These are phyloP conservation scores for Rotaria socialis DNA, from an alignment of 2,888 invertebrate genomes.

Conservation along the genomic window DNA sequence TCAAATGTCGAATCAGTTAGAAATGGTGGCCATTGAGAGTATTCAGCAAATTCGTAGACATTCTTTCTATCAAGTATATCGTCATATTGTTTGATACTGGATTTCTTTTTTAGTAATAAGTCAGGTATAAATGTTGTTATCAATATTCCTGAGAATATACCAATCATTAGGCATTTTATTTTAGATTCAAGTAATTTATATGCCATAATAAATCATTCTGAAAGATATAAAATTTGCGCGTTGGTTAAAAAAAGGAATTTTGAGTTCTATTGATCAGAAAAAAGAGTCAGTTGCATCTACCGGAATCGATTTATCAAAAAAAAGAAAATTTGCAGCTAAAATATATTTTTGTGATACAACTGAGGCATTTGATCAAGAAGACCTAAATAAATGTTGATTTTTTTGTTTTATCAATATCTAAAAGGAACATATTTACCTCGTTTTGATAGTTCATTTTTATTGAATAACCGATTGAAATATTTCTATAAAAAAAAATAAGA, in stretches of 20 bases:
- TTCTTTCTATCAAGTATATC: not conserved
- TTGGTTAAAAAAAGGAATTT: not conserved
- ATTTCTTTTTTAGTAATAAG: not conserved
- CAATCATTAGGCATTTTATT: not conserved
- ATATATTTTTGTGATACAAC: not conserved
- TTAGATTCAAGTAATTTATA: not conserved
- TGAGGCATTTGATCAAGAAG: not conserved
- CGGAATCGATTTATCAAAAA: not conserved
- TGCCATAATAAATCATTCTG: not conserved
- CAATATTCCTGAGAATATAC: not conserved
- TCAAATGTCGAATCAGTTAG: not conserved
- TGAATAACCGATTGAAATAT: slow-evolving; percentile 16
- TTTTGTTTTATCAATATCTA: not conserved
- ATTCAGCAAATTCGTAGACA: not conserved
- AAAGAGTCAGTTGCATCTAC: not conserved
- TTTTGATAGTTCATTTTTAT: not conserved
- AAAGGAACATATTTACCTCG: not conserved
- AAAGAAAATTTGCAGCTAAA: not conserved
- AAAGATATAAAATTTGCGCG: not conserved
- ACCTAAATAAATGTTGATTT: not conserved
- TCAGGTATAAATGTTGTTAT: not conserved
- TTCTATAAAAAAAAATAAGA: not conserved
- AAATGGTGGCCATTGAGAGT: slow-evolving; percentile 8
- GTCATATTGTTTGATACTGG: too few species aligned
- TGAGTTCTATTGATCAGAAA: not conserved